These are phyloP conservation scores for Acropora yongei DNA, from an alignment of 64 coral and sea anemone genomes.

Conservation along the genomic window DNA sequence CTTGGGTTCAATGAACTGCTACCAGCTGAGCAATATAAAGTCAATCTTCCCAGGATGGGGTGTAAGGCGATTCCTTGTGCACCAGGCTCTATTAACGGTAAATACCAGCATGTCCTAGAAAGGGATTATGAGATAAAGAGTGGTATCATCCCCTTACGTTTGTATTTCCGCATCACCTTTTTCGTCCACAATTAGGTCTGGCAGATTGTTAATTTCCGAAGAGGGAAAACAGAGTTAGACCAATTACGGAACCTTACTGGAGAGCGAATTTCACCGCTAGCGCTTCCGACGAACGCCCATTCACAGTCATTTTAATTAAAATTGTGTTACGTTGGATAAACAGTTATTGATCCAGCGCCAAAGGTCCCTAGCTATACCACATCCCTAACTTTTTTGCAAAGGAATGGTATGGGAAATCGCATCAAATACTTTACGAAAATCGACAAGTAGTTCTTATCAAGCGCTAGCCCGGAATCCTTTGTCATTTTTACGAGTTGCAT, in stretches of 20 bases:
- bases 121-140: not conserved
- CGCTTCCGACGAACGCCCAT: not conserved
- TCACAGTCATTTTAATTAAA: conserved; percentile 4
- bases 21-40: not conserved
- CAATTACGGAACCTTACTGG: not conserved
- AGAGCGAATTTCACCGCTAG: not conserved
- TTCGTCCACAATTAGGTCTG: not conserved
- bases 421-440: conserved; percentile 63
- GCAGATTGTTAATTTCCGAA: not conserved
- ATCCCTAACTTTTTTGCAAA: not conserved
- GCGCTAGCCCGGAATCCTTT: conserved; percentile 1
- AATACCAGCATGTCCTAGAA: not conserved
- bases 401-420: conserved; percentile 24
- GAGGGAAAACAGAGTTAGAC: not conserved
- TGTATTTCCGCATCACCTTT: not conserved
- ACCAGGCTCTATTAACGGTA: not conserved
- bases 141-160: not conserved
- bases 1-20: not conserved
- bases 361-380: conserved; percentile 11
- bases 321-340: conserved; percentile 5
- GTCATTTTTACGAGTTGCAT: conserved; percentile 24
- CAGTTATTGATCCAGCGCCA: conserved; percentile 44
- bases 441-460: conserved; percentile 12
- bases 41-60: not conserved
- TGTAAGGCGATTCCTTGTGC: not conserved